Evolutionary conservation across 37 sponge, comb jelly and placozoan genomes (phyloP).

Genomic region (Mnemiopsis leidyi): DNA sequence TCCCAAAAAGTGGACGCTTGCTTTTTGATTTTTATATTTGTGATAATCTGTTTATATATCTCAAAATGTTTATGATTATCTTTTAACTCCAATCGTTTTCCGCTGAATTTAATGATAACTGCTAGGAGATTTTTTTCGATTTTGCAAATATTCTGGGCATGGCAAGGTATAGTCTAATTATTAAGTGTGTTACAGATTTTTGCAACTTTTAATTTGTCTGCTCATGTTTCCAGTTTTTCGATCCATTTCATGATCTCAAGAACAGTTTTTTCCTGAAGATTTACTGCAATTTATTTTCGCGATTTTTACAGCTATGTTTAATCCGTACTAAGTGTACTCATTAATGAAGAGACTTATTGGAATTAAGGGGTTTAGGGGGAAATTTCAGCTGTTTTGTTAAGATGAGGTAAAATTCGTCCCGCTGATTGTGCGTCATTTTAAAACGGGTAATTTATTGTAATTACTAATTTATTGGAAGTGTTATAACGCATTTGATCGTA

Average conservation of each 20-base stretch:
- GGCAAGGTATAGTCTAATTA: too few relatives aligned
- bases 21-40: background rate
- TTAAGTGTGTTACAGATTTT: too few relatives aligned
- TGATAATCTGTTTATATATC: background rate
- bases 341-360: too few relatives aligned
- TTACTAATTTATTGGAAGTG: conserved; percentile 22
- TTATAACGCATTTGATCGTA: background rate
- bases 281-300: too few relatives aligned
- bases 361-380: too few relatives aligned
- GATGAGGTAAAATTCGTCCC: background rate
- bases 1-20: background rate
- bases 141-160: background rate
- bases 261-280: too few relatives aligned
- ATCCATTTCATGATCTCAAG: too few relatives aligned
- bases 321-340: too few relatives aligned
- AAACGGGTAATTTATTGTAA: conserved; percentile 50
- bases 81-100: background rate
- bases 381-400: background rate
- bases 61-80: background rate
- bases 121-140: background rate
- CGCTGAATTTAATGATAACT: background rate
- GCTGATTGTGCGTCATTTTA: background rate
- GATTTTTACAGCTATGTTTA: too few relatives aligned
- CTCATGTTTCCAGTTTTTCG: too few relatives aligned
- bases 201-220: too few relatives aligned